Conservation (phyloP, 2,888 invertebrate genomes). For the Erannis defoliaria region DNA sequence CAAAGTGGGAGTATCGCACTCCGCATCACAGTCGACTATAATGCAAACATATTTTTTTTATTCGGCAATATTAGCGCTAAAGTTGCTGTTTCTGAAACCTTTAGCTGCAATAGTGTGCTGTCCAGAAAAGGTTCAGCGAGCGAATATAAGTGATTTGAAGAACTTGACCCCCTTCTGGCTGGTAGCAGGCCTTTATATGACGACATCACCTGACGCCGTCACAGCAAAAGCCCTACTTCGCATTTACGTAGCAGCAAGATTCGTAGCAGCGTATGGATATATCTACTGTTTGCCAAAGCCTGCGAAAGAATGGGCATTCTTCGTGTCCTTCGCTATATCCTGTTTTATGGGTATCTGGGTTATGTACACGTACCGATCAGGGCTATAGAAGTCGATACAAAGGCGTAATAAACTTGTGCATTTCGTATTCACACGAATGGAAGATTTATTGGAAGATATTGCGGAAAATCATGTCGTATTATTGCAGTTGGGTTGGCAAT, state of each 20-base stretch:
- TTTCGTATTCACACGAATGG: slow-evolving; percentile 16
- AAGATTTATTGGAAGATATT: slow-evolving; percentile 29
- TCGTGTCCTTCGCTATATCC: slow-evolving; percentile 60
- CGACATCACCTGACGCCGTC: slow-evolving; percentile 55
- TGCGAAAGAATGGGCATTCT: slow-evolving; percentile 54
- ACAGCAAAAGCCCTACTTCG: slow-evolving; percentile 55
- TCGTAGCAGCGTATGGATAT: slow-evolving; percentile 57
- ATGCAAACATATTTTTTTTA: slow-evolving; percentile 50
- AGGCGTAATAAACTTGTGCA: slow-evolving; percentile 14
- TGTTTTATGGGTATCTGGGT: slow-evolving; percentile 60
- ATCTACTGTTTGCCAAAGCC: slow-evolving; percentile 50
- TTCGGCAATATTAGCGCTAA: slow-evolving; percentile 48
- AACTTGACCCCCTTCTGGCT: slow-evolving; percentile 70
- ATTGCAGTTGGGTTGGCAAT: slow-evolving; percentile 27
- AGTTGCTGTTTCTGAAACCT: slow-evolving; percentile 54
- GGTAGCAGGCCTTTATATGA: slow-evolving; percentile 64
- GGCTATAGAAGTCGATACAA: slow-evolving; percentile 36
- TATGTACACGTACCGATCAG: slow-evolving; percentile 54
- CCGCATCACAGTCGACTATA: slow-evolving; percentile 20
- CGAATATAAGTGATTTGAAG: slow-evolving; percentile 64
- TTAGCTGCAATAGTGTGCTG: slow-evolving; percentile 53
- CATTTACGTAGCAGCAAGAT: slow-evolving; percentile 52
- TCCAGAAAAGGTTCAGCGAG: slow-evolving; percentile 58
- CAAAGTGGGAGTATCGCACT: neutral
- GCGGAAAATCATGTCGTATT: slow-evolving; percentile 22